phyloP scores from a whole-genome alignment of 2,113 vertebrate genomes.

The Hippocampus zosterae region DNA sequence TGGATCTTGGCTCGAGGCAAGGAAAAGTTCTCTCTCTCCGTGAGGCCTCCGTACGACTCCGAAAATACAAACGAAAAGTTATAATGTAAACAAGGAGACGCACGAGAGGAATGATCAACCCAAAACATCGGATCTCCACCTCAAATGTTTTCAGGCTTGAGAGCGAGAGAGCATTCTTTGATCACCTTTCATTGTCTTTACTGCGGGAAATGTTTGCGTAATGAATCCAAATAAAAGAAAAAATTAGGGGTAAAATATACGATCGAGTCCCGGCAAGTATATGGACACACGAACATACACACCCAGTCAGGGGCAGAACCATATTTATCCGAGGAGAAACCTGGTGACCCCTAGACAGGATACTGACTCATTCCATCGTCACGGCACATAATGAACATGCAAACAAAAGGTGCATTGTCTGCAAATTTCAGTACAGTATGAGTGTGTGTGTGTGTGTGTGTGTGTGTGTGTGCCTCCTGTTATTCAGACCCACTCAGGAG shows the following conservation, averaged over 20 bases:
- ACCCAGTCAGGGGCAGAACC: slow-evolving; percentile 6
- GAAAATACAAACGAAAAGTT: slow-evolving; percentile 20
- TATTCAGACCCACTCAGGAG: slow-evolving; percentile 40
- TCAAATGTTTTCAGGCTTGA: slow-evolving; percentile 16
- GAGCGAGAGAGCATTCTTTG: slow-evolving; percentile 11
- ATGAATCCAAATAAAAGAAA: slow-evolving; percentile 32
- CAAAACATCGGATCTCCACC: not conserved
- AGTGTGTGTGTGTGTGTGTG: not conserved
- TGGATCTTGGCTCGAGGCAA: slow-evolving; percentile 21
- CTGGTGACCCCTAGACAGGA: slow-evolving; percentile 38
- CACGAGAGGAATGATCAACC: slow-evolving; percentile 7
- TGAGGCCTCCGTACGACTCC: slow-evolving; percentile 16
- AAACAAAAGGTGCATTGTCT: slow-evolving; percentile 44
- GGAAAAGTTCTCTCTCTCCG: slow-evolving; percentile 10
- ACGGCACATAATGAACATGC: slow-evolving; percentile 28
- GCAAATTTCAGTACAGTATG: not conserved
- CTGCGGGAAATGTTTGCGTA: slow-evolving; percentile 33
- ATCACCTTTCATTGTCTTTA: slow-evolving; percentile 30
- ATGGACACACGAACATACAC: slow-evolving; percentile 9
- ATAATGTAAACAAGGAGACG: slow-evolving; percentile 16
- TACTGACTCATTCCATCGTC: slow-evolving; percentile 38
- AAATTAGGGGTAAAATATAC: slow-evolving; percentile 20
- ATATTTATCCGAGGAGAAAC: slow-evolving; percentile 34
- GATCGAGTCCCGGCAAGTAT: not conserved
- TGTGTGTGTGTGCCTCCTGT: slow-evolving; percentile 29